phyloP scores from a whole-genome alignment of 2,888 invertebrate species.

The Tetramorium bicarinatum region DNA sequence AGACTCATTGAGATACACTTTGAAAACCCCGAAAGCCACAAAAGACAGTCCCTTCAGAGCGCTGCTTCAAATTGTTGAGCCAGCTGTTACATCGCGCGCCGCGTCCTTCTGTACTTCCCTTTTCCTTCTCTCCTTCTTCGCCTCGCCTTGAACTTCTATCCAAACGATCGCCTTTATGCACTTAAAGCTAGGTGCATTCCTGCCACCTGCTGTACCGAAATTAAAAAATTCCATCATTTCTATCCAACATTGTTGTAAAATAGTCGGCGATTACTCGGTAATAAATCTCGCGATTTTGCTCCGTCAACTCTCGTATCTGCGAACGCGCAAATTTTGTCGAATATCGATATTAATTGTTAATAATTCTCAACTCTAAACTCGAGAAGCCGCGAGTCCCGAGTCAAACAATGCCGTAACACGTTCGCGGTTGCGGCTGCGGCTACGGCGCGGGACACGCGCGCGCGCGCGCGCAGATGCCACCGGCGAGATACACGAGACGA shows the following conservation, averaged over 20 bases:
- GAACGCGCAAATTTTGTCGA: not conserved
- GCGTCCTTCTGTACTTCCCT: constrained; percentile 6
- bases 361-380: not conserved
- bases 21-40: constrained; percentile 42
- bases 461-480: constrained; percentile 53
- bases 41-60: constrained; percentile 30
- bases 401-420: constrained; percentile 59
- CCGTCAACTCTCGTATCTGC: not conserved
- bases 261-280: not conserved
- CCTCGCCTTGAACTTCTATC: not conserved
- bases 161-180: constrained; percentile 27
- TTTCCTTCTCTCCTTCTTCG: not conserved
- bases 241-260: not conserved
- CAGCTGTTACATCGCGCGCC: constrained; percentile 41
- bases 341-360: constrained; percentile 14
- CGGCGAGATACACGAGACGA: constrained; percentile 47
- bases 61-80: constrained; percentile 45
- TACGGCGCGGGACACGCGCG: constrained; percentile 41
- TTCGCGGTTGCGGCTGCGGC: constrained; percentile 28
- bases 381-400: not conserved
- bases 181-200: constrained; percentile 30
- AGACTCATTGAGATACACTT: constrained; percentile 26
- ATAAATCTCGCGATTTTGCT: not conserved
- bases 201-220: constrained; percentile 35
- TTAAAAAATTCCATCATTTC: constrained; percentile 16